Base-by-base conservation (phyloP, 1,140 invertebrate genomes). In the Colletes latitarsis region DNA sequence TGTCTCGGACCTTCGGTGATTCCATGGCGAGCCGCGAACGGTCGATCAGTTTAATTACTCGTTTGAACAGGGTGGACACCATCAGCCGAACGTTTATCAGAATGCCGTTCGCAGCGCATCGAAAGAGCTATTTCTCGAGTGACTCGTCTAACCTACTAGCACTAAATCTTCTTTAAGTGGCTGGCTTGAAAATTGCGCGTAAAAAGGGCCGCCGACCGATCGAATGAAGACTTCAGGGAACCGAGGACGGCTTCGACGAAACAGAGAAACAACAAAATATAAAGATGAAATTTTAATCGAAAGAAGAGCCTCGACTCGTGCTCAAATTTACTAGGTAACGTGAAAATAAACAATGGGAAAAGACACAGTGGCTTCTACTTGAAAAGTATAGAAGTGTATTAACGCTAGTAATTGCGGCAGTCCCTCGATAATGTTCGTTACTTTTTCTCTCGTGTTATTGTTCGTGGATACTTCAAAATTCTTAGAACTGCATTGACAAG, bases 1-100 rank as follows among this genome's bases (percentile, higher is more conserved):
- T 43, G 53, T 39, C 41, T 17, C 21, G 46, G 60, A 60, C 64
- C 30, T 71, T n/a, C 30, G 21, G 12, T 71, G 55, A 77, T 75
- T 74, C 67, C 63, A 43, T 67, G 46, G 49, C 53, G 52, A 43
- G 41, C 49, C 69, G 69, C 46, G 46, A 67, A 70, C 81, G 57
- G 72, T 85, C 83, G 81, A 88, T 88, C 86, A 83, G 85, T 88
- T 88, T 88, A 88, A 88, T 88, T 88, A 88, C 86, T 83, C 76
- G 86, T 64, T 75, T 60, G 68, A 68, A 69, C 49, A 10, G 63
- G 62, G 10, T 43, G 67, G 57, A 85, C 76, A 71, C 72, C 63
- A 49, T 0, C 78, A 39, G 66, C 30, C 64, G 84, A 75, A 77
- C 57, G 71, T 66, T 75, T 69, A 53, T 70, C 75, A 67, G 71